Percentiles rank a stretch among this genome's conserved stretches.
phyloP scores from a whole-genome alignment of 1,140 invertebrate genomes.

The Pseudachorutes palmiensis region DNA sequence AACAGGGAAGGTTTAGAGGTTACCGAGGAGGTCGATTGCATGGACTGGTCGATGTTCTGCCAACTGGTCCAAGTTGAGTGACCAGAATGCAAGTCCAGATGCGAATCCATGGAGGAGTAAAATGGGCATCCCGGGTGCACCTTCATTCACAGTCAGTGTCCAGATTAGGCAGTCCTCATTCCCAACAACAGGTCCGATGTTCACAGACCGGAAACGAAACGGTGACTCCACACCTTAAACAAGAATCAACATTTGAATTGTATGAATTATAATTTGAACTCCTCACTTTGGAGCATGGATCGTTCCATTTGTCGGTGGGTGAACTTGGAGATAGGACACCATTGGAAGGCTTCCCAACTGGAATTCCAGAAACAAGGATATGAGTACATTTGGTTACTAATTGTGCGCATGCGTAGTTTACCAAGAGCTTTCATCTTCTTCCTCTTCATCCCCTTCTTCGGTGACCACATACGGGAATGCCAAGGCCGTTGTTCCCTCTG shows the following conservation, averaged over 20 bases:
- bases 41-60: conserved; percentile 68
- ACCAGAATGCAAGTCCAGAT: conserved; percentile 82
- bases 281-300: background rate
- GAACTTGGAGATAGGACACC: conserved; percentile 1
- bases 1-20: conserved; percentile 16
- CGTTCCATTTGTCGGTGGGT: background rate
- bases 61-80: conserved; percentile 72
- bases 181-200: conserved; percentile 70
- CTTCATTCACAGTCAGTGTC: conserved; percentile 73
- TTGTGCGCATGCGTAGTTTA: background rate
- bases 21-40: conserved; percentile 84
- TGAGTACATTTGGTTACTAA: background rate
- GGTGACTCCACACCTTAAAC: conserved; percentile 55
- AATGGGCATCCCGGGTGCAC: conserved; percentile 64
- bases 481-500: background rate
- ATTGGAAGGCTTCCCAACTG: conserved; percentile 1
- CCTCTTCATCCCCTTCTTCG: background rate
- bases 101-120: conserved; percentile 89
- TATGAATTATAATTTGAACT: background rate
- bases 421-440: background rate
- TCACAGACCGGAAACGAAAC: conserved; percentile 70
- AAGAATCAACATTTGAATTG: background rate
- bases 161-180: conserved; percentile 51
- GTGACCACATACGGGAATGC: background rate
- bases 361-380: background rate